Evolutionary conservation across 2,113 vertebrate species (phyloP).

Genomic region (human): GRCh38 chr5:112806001-112806500

Average conservation of each 20-base stretch:
- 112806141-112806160: background rate
- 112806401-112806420: slow-evolving; percentile 5
- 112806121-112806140: background rate
- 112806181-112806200: background rate
- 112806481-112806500: background rate
- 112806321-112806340: background rate
- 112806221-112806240: background rate
- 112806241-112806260: slow-evolving; percentile 10
- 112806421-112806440: background rate
- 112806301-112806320: background rate
- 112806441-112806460: background rate
- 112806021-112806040: background rate
- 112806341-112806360: background rate
- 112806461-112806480: slow-evolving; percentile 4
- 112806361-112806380: background rate
- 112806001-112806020: background rate
- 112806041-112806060: background rate
- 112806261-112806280: background rate
- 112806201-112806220: background rate
- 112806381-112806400: background rate
- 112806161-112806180: background rate
- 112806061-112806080: background rate
- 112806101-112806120: background rate
- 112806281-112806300: background rate
- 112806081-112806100: background rate